phyloP scores from a whole-genome alignment of 2,888 invertebrate genomes.

The Temnothorax ravouxi region DNA sequence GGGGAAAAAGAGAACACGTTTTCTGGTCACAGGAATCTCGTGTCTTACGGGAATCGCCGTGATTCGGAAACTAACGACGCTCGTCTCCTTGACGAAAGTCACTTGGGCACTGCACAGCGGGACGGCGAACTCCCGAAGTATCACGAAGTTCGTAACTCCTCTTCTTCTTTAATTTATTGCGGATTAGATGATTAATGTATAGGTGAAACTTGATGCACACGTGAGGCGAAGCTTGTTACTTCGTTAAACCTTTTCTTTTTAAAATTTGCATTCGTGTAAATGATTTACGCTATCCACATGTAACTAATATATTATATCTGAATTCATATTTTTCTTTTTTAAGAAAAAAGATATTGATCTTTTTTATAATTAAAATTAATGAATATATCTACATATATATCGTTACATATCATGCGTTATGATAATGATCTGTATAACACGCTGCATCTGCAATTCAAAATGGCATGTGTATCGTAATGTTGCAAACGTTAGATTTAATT shows the following conservation, averaged over 20 bases:
- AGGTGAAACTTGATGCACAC: neutral
- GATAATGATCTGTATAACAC: neutral
- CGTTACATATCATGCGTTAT: neutral
- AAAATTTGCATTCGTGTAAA: constrained; percentile 10
- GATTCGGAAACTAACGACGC: constrained; percentile 35
- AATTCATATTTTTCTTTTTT: neutral
- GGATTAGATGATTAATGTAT: constrained; percentile 27
- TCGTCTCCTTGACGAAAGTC: constrained; percentile 30
- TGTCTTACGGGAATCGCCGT: constrained; percentile 36
- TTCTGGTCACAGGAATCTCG: constrained; percentile 18
- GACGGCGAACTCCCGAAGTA: constrained; percentile 21
- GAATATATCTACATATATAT: neutral
- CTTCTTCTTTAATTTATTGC: constrained; percentile 21
- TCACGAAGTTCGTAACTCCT: constrained; percentile 20
- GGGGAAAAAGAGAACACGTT: neutral
- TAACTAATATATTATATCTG: neutral
- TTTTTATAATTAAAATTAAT: neutral
- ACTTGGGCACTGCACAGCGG: constrained; percentile 25
- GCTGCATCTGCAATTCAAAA: constrained; percentile 7
- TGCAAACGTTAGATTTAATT: constrained; percentile 18
- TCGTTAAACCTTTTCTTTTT: neutral
- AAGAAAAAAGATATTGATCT: neutral
- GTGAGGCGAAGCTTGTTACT: neutral
- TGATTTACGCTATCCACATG: neutral
- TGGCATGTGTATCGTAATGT: constrained; percentile 15